Evolutionary conservation across 2,888 invertebrate species (phyloP).

Genomic region (Podabrus alpinus): DNA sequence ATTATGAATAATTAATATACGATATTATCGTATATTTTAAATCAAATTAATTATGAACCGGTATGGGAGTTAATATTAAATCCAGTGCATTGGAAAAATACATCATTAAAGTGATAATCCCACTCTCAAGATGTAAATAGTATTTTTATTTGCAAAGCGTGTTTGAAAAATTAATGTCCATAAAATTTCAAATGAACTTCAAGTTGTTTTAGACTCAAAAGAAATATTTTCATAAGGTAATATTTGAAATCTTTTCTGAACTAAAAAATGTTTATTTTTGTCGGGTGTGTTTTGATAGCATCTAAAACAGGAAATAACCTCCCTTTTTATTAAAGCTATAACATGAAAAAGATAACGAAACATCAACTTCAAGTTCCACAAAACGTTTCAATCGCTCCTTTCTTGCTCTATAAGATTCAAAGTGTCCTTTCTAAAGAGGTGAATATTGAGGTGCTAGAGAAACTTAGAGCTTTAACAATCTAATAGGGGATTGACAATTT

Average conservation of each 20-base stretch:
- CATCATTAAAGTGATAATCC: not conserved
- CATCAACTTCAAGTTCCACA: not conserved
- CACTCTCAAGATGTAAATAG: not conserved
- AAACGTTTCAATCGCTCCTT: not conserved
- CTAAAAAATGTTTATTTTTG: not conserved
- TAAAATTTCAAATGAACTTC: not conserved
- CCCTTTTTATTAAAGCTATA: not conserved
- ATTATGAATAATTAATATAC: no score
- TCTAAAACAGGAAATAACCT: not conserved
- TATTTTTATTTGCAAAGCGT: not conserved
- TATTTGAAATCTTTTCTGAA: not conserved
- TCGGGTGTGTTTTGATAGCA: not conserved
- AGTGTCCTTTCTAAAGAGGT: not conserved
- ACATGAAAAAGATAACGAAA: not conserved
- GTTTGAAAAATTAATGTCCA: not conserved
- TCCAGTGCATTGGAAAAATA: not conserved
- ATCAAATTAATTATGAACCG: no score
- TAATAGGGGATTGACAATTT: not conserved
- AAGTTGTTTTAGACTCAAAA: not conserved
- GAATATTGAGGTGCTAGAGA: not conserved
- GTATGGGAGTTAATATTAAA: no score
- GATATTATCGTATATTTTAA: no score
- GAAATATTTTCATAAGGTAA: not conserved
- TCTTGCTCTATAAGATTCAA: not conserved
- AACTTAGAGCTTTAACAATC: not conserved